Evolutionary conservation across 2,113 vertebrate species (phyloP).

Genomic region (Phyllostomus hastatus): DNA sequence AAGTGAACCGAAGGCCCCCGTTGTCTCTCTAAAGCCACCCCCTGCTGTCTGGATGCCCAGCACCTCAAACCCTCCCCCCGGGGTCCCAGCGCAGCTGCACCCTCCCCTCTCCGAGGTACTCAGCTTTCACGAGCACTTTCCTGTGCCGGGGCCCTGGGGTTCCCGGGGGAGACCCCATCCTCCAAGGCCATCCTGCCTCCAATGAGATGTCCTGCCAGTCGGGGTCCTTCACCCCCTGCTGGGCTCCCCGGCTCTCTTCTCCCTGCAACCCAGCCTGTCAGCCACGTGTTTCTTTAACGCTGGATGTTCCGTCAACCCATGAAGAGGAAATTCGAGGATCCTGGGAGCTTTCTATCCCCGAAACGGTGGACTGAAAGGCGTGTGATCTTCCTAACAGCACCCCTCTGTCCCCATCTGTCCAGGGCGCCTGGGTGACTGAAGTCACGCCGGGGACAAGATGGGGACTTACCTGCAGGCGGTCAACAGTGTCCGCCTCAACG

Average conservation of each 20-base stretch:
- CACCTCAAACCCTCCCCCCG: not conserved
- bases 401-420: slow-evolving; percentile 12
- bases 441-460: not conserved
- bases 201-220: not conserved
- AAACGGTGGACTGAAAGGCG: not conserved
- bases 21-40: no score
- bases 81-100: not conserved
- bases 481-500: not conserved
- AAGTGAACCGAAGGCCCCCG: not conserved
- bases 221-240: not conserved
- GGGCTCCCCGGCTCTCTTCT: not conserved
- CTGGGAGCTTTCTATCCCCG: not conserved
- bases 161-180: not conserved
- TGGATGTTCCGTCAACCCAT: not conserved
- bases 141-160: not conserved
- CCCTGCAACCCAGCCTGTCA: not conserved
- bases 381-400: not conserved
- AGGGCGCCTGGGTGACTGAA: not conserved
- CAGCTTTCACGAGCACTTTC: not conserved
- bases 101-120: no score
- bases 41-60: not conserved
- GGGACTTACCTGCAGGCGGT: slow-evolving; percentile 13
- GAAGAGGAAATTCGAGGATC: not conserved
- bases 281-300: not conserved
- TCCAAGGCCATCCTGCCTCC: not conserved